Percentiles rank a stretch among this genome's conserved stretches.
Evolutionary conservation across 2,797 vertebrate species (phyloP).

Genomic region (Hozukius guyotensis): DNA sequence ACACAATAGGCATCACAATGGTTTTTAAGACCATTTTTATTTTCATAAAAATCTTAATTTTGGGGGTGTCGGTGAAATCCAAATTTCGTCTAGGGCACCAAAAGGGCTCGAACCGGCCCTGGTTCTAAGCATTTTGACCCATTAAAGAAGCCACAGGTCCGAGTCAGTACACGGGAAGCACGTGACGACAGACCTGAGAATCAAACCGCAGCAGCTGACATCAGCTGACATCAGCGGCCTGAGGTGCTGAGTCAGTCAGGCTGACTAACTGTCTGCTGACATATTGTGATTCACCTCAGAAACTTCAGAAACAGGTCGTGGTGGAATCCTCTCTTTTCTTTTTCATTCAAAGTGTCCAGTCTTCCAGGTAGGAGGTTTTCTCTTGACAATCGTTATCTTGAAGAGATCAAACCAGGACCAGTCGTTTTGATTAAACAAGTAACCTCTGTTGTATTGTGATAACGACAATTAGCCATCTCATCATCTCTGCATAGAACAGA

Average conservation of each 20-base stretch:
- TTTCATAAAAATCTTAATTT: too few species aligned
- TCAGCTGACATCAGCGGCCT: slow-evolving; percentile 32
- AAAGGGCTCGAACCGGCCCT: too few species aligned
- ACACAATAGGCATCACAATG: too few species aligned
- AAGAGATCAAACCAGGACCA: background rate
- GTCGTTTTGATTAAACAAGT: background rate
- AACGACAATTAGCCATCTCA: background rate
- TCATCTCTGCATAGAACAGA: background rate
- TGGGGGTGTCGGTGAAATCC: too few species aligned
- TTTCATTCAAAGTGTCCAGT: background rate
- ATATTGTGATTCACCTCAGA: background rate
- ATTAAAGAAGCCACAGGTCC: background rate
- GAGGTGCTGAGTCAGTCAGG: slow-evolving; percentile 50
- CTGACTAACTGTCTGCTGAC: slow-evolving; percentile 57
- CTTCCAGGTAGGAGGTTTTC: slow-evolving; percentile 27
- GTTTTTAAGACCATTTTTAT: too few species aligned
- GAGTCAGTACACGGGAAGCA: background rate
- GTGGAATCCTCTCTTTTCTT: background rate
- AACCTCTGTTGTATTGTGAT: background rate
- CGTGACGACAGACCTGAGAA: background rate
- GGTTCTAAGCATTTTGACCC: background rate
- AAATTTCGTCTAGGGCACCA: too few species aligned
- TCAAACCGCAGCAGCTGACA: slow-evolving; percentile 19
- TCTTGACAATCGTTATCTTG: background rate
- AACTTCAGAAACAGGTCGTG: background rate